A percentile compares a stretch with the other conserved stretches of the same genome.
These are phyloP conservation scores for Notamacropus eugenii DNA, from an alignment of 2,797 vertebrate genomes.

Conservation along the genomic window DNA sequence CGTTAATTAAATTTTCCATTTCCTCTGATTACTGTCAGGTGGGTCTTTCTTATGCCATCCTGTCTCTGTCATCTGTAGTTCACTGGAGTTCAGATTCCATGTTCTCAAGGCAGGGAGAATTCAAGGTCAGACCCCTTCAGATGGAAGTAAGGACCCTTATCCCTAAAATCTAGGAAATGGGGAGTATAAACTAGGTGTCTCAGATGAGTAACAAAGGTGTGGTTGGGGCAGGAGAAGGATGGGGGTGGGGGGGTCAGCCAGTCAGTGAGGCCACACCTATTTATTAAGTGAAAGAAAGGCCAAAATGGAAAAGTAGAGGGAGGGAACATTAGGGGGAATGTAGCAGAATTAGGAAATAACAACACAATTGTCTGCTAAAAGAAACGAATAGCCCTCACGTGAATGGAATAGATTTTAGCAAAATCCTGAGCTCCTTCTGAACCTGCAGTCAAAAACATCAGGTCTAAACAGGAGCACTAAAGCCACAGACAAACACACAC, in stretches of 20 bases:
- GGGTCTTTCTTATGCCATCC: slow-evolving; percentile 19
- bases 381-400: not conserved
- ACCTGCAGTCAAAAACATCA: not conserved
- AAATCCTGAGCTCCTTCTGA: not conserved
- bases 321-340: not conserved
- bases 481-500: not conserved
- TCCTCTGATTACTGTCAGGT: slow-evolving; percentile 61
- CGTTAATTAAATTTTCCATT: slow-evolving; percentile 76
- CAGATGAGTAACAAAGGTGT: not conserved
- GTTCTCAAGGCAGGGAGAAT: not conserved
- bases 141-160: not conserved
- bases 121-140: not conserved
- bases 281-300: not conserved
- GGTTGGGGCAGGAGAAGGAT: not conserved
- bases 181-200: not conserved
- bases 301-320: not conserved
- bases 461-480: not conserved
- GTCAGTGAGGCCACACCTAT: not conserved
- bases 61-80: not conserved
- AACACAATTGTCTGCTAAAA: not conserved
- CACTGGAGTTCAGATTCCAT: not conserved
- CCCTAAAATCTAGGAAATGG: not conserved
- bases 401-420: not conserved
- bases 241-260: not conserved
- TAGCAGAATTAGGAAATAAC: not conserved